A percentile compares a stretch with the other conserved stretches of the same genome.
phyloP scores from a whole-genome alignment of 2,113 vertebrate species.

The Thamnophis sirtalis region DNA sequence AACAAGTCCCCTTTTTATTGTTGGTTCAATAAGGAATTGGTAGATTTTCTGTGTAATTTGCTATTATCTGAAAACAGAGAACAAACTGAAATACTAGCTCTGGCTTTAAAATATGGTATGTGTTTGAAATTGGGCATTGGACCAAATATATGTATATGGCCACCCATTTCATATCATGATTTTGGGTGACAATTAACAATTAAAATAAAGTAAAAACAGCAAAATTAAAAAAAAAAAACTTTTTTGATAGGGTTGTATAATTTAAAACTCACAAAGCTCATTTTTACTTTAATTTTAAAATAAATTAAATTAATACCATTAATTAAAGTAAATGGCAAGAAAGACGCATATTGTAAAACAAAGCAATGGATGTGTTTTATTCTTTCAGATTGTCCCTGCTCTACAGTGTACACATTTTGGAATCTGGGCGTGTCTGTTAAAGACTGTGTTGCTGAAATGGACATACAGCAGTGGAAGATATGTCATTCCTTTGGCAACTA shows the following conservation, averaged over 20 bases:
- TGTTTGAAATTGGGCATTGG: conserved; percentile 77
- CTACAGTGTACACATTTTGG: neutral
- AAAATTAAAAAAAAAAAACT: neutral
- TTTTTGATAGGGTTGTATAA: neutral
- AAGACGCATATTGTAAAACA: neutral
- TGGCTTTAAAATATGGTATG: conserved; percentile 72
- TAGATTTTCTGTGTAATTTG: conserved; percentile 76
- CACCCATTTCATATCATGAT: neutral
- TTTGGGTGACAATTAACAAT: neutral
- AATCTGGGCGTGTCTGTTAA: neutral
- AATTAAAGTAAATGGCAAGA: neutral
- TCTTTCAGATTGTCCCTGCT: rapidly evolving
- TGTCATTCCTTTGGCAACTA: neutral
- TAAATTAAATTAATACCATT: neutral
- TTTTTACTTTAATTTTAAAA: neutral
- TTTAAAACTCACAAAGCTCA: neutral
- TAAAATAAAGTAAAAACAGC: neutral
- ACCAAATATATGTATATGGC: conserved; percentile 52
- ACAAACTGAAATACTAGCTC: conserved; percentile 74
- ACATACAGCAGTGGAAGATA: neutral
- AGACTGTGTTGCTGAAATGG: neutral
- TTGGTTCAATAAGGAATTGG: conserved; percentile 71
- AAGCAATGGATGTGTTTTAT: rapidly evolving
- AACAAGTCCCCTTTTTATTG: conserved; percentile 64
- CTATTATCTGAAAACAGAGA: conserved; percentile 75